Base-by-base conservation (phyloP, 2,888 invertebrate genomes). In the Orthosia incerta region DNA sequence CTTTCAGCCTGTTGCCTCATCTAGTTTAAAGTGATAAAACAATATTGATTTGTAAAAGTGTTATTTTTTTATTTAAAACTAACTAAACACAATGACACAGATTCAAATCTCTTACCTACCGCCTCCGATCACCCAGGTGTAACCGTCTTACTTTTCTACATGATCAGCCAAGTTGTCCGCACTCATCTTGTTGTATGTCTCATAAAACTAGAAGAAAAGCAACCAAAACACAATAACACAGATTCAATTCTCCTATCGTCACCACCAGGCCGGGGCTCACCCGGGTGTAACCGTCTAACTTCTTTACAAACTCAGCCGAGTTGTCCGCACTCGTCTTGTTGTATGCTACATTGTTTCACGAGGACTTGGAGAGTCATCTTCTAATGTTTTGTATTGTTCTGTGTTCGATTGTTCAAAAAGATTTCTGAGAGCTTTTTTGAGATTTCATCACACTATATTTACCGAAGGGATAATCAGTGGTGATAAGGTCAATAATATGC, bases 151-250 rank as follows among this genome's bases (percentile, higher is more conserved):
- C 78, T 78, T 72, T 16, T n/a, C 20, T 51, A 48, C 20, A 51
- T 55, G 53, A 64, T 74, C 73, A 56, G 18, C 46, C n/a, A 65
- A 79, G 72, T 81, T 78, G 50, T 68, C 65, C 46, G 13, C 53
- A 20, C 26, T 69, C 71, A 45, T 70, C 76, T 62, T 65, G 48
- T 67, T 74, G 62, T 68, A n/a, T 66, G 16, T 12, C 16, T 31
- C 0, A 31, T 31, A 31, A 26, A 31, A 31, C 1, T 7, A 31
- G 31, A 31, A 31, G 31, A 31, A 31, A 31, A 31, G 1, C 31
- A 31, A 31, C 5, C 0, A 31, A 51, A 51, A 60, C 55, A 65
- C 15, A 72, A 48, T 68, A 20, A 71, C 62, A 62, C 3, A 57
- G 56, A 77, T 77, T 68, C 51, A 60, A 68, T 78, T 48, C 51